Evolutionary conservation across 2,113 vertebrate genomes (phyloP).

Genomic region (Lasiurus borealis): DNA sequence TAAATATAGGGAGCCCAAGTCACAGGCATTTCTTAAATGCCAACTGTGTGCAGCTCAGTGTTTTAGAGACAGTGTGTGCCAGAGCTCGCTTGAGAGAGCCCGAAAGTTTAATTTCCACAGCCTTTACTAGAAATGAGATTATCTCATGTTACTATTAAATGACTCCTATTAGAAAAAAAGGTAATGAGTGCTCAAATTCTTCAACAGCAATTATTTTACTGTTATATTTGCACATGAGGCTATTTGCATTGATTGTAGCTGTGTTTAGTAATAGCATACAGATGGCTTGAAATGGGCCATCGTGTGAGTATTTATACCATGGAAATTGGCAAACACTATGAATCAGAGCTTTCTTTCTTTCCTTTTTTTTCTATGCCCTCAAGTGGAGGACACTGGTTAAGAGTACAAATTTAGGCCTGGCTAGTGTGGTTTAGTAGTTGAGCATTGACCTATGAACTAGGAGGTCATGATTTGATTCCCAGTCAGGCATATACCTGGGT

Average conservation of each 20-base stretch:
- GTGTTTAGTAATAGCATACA: fast-evolving
- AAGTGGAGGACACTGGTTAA: not conserved
- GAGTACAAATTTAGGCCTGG: not conserved
- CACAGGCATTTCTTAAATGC: not conserved
- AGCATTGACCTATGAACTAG: no score
- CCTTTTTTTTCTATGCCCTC: not conserved
- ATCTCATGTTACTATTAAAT: not conserved
- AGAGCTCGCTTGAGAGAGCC: not conserved
- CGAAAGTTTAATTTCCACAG: not conserved
- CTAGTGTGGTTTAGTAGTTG: not conserved
- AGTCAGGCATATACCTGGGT: no score
- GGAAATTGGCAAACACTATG: not conserved
- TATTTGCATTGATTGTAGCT: not conserved
- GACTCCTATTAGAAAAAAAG: no score
- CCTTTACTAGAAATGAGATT: not conserved
- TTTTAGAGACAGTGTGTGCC: fast-evolving
- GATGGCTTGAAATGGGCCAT: not conserved
- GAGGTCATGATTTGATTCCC: no score
- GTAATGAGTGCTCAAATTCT: not conserved
- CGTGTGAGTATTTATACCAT: fast-evolving
- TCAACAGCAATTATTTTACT: fast-evolving
- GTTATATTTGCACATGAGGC: not conserved
- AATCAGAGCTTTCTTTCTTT: not conserved
- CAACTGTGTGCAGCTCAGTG: not conserved
- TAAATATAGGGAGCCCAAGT: no score